These are phyloP conservation scores for Notodonta ziczac DNA, from an alignment of 2,888 invertebrate species.

Conservation along the genomic window DNA sequence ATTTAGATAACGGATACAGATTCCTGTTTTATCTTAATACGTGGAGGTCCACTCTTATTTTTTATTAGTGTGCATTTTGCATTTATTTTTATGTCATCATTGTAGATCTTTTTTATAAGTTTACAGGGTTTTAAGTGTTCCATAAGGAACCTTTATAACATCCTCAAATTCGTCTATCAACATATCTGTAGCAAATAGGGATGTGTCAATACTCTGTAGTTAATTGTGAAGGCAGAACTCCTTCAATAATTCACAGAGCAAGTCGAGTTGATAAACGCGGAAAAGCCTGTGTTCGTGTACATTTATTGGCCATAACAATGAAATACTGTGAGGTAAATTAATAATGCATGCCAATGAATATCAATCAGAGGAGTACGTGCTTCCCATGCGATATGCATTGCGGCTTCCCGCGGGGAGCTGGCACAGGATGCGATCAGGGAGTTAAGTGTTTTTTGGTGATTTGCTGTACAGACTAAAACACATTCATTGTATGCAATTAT, in stretches of 20 bases:
- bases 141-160: too few relatives aligned
- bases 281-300: constrained; percentile 17
- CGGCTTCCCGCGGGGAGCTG: too few relatives aligned
- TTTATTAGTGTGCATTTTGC: background rate
- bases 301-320: constrained; percentile 28
- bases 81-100: background rate
- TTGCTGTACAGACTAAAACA: too few relatives aligned
- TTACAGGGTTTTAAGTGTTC: too few relatives aligned
- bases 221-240: background rate
- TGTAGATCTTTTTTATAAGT: too few relatives aligned
- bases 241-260: background rate
- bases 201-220: background rate
- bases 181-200: too few relatives aligned
- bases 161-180: too few relatives aligned
- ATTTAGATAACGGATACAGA: constrained; percentile 2
- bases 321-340: constrained; percentile 41
- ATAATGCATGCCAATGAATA: constrained; percentile 42
- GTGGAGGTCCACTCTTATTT: background rate
- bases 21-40: background rate
- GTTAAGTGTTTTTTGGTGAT: too few relatives aligned
- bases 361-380: constrained; percentile 39
- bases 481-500: too few relatives aligned
- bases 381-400: constrained; percentile 14
- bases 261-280: constrained; percentile 17
- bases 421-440: too few relatives aligned